Evolutionary conservation across 2,113 vertebrate species (phyloP), one percentile per base, ranked within the genome.

Genomic region (Morone chrysops): DNA sequence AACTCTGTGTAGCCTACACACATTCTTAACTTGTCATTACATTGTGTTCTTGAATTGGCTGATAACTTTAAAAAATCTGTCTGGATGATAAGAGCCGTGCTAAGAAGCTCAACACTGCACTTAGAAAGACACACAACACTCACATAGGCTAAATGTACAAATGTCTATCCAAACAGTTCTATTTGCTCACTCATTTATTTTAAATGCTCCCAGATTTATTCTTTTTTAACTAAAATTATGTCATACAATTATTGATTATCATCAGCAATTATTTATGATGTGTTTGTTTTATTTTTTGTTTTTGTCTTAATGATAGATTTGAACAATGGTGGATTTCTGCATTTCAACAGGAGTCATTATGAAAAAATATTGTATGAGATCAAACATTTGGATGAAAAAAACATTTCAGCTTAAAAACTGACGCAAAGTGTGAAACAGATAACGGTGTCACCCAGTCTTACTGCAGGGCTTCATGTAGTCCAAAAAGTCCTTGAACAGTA

Each of bases 51-150:
- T 83, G 38, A 73, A 63, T 73, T 59, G 60, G 31, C 75, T 81
- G 91, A 93, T 92, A 91, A 76, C 53, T 69, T 41, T 40, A 11
- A 90, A 84, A 86, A 47, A 86, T 85, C 67, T 86, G 92, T 92
- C 89, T 93, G 86, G 74, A 67, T 8, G 86, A 91, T 90, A 89
- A 87, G 14, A 60, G 60, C 0, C 16, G 25, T 43, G 47, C 5
- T 67, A 40, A 74, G 62, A 71, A 67, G 63, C 69, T 10, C 60
- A 71, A 84, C 45, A 47, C 16, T 66, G 31, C 25, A n/a, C 69
- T 75, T 43, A 22, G 62, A 60, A 57, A 75, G 54, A 83, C 60
- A 82, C 61, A 78, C 61, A 56, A 78, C 61, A 56, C 4, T n/a
- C 47, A 47, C 40, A 45, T 8, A 12, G 2, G 9, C 16, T 73